phyloP scores from a whole-genome alignment of 2,113 vertebrate species.

The Pygoscelis antarcticus region DNA sequence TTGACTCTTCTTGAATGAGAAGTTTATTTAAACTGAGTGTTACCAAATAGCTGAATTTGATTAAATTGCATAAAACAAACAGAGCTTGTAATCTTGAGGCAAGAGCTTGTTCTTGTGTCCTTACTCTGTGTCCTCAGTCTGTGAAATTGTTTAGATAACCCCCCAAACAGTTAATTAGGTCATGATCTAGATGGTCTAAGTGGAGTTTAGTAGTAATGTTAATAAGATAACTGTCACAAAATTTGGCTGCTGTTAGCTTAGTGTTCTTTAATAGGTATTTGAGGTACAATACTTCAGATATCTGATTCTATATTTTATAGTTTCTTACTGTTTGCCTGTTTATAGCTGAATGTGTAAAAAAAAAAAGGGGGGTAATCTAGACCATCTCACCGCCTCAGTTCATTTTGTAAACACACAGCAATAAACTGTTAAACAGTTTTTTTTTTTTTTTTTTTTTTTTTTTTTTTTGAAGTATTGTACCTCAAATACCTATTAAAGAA shows the following conservation, averaged over 20 bases:
- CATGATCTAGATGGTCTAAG: background rate
- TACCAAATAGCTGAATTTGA: constrained; percentile 46
- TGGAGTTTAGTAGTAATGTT: background rate
- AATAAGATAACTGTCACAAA: background rate
- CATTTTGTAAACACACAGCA: too few relatives aligned
- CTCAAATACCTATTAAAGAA: background rate
- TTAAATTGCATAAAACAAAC: constrained; percentile 63
- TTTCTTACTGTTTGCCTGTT: background rate
- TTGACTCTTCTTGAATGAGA: background rate
- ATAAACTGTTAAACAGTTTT: too few relatives aligned
- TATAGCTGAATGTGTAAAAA: background rate
- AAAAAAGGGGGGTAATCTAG: too few relatives aligned
- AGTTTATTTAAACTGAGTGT: constrained; percentile 41
- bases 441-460: too few relatives aligned
- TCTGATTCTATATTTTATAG: background rate
- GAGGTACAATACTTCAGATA: background rate
- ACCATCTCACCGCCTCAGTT: too few relatives aligned
- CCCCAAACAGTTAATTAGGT: background rate
- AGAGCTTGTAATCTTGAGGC: constrained; percentile 9
- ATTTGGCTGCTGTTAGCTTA: background rate
- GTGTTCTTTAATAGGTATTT: background rate
- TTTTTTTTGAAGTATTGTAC: background rate
- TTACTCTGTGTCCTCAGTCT: constrained; percentile 1
- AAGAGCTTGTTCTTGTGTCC: constrained; percentile 5
- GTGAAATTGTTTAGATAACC: constrained; percentile 39